Evolutionary conservation across 2,113 vertebrate species (phyloP).

Genomic region (Fukomys damarensis): DNA sequence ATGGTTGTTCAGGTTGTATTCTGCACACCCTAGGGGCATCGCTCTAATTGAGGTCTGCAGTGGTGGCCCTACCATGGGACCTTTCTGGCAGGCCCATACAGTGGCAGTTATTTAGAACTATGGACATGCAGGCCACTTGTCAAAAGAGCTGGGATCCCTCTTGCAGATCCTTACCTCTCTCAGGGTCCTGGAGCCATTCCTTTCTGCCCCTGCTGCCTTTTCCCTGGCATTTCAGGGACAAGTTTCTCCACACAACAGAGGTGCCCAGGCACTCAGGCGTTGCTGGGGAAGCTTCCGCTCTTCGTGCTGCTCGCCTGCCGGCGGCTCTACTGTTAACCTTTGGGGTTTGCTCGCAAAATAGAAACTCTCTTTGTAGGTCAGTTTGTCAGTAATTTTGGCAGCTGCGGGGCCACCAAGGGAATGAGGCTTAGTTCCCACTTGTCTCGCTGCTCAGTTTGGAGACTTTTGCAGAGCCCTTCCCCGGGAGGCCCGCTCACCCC

Average conservation of each 20-base stretch:
- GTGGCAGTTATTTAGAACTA: neutral
- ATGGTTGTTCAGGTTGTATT: neutral
- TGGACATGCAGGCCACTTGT: neutral
- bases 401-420: conserved; percentile 79
- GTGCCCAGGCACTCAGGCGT: neutral
- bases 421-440: conserved; percentile 73
- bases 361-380: conserved; percentile 81
- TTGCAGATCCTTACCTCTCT: neutral
- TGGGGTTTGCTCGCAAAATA: conserved; percentile 83
- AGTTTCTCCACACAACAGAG: neutral
- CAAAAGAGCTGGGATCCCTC: neutral
- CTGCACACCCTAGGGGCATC: neutral
- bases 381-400: conserved; percentile 82
- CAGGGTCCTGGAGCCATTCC: neutral
- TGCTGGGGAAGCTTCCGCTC: conserved; percentile 69
- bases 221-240: conserved; percentile 63
- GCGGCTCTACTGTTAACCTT: conserved; percentile 76
- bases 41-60: rapidly evolving
- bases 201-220: neutral
- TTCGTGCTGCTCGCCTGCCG: conserved; percentile 51
- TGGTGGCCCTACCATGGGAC: neutral
- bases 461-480: conserved; percentile 72
- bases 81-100: neutral
- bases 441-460: conserved; percentile 68
- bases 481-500: conserved; percentile 76